phyloP scores from a whole-genome alignment of 1,140 invertebrate species.

The Galleria mellonella region DNA sequence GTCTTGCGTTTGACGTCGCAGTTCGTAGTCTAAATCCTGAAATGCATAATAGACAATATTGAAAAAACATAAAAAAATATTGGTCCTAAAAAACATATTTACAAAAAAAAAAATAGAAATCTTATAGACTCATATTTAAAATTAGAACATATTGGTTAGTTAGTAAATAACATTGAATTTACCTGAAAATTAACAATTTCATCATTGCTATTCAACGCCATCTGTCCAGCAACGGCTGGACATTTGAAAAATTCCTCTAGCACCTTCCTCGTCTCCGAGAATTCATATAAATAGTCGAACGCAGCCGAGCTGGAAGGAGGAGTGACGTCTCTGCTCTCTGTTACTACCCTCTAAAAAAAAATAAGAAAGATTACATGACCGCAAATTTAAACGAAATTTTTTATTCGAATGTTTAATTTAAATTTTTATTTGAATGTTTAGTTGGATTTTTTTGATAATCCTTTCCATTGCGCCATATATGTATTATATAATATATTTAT shows the following conservation, averaged over 20 bases:
- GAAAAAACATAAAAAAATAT: too few species aligned
- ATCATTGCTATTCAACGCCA: slow-evolving; percentile 44
- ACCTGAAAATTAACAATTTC: slow-evolving; percentile 76
- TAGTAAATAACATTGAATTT: too few species aligned
- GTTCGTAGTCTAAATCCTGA: slow-evolving; percentile 89
- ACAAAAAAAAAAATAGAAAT: too few species aligned
- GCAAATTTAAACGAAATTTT: too few species aligned
- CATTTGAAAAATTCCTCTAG: slow-evolving; percentile 94
- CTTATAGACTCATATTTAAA: too few species aligned
- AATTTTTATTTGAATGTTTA: too few species aligned
- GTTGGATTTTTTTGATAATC: too few species aligned
- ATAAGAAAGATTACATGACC: not conserved
- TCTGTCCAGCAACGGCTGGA: slow-evolving; percentile 60
- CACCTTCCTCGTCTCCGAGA: slow-evolving; percentile 92
- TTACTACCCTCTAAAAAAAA: slow-evolving; percentile 60
- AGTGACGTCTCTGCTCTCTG: slow-evolving; percentile 63
- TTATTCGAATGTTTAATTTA: too few species aligned
- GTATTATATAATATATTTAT: too few species aligned
- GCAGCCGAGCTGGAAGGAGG: slow-evolving; percentile 76
- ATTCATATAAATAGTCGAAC: slow-evolving; percentile 92
- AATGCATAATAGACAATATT: slow-evolving; percentile 1
- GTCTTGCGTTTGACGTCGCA: slow-evolving; percentile 78
- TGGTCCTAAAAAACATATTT: too few species aligned
- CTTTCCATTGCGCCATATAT: too few species aligned
- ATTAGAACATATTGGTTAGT: too few species aligned